phyloP scores from a whole-genome alignment of 2,888 invertebrate genomes.

The Argyresthia goedartella region DNA sequence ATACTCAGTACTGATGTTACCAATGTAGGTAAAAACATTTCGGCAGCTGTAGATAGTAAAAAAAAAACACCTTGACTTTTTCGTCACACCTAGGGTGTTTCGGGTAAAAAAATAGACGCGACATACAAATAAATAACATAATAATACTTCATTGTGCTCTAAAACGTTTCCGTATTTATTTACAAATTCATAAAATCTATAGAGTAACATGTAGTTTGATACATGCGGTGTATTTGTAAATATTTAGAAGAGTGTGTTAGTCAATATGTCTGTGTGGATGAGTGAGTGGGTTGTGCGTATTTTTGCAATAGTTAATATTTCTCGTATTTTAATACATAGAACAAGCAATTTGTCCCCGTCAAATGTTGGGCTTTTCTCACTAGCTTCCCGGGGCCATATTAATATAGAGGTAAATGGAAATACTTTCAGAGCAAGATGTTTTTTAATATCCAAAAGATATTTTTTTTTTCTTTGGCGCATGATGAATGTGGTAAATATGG shows the following conservation, averaged over 20 bases:
- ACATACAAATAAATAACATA: conserved; percentile 1
- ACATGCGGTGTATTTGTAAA: conserved; percentile 10
- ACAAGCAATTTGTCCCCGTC: no score
- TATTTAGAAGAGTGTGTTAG: background rate
- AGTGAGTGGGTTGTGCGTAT: background rate
- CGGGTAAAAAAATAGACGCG: background rate
- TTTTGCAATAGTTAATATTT: no score
- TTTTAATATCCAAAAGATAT: no score
- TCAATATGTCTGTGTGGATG: background rate
- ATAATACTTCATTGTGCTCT: conserved; percentile 5
- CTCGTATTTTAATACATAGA: no score
- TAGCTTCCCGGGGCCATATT: no score
- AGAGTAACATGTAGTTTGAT: background rate
- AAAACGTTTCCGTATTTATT: conserved; percentile 6
- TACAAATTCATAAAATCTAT: conserved; percentile 5
- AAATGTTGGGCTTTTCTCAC: no score
- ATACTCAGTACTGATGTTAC: conserved; percentile 60
- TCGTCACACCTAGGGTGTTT: no score
- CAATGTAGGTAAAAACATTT: conserved; percentile 15
- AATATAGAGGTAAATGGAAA: no score
- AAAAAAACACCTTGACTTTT: background rate
- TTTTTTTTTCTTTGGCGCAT: no score
- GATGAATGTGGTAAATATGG: no score
- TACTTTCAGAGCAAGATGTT: no score
- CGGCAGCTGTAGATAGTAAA: background rate